A percentile compares a stretch with the other conserved stretches of the same genome.
These are phyloP conservation scores for Campoplex capitator DNA, from an alignment of 2,888 invertebrate genomes.

Conservation along the genomic window DNA sequence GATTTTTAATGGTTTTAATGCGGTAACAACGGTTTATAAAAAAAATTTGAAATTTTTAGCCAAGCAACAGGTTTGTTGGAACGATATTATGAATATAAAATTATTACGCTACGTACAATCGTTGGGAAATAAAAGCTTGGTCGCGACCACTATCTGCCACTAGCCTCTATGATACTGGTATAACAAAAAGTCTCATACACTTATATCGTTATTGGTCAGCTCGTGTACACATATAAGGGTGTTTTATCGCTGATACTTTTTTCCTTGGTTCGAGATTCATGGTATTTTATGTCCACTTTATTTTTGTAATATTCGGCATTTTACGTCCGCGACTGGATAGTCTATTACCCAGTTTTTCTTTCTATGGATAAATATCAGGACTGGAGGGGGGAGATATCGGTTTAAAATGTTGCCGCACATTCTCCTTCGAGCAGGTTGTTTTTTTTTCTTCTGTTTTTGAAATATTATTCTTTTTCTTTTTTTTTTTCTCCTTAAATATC, in stretches of 20 bases:
- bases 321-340: constrained; percentile 8
- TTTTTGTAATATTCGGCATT: constrained; percentile 42
- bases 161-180: neutral
- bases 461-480: constrained; percentile 18
- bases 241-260: constrained; percentile 46
- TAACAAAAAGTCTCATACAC: constrained; percentile 43
- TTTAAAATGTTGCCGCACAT: constrained; percentile 35
- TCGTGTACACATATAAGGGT: constrained; percentile 26
- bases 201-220: constrained; percentile 33
- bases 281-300: neutral
- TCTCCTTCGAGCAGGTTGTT: constrained; percentile 16
- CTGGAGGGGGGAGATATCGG: constrained; percentile 40
- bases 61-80: neutral
- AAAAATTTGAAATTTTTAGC: neutral
- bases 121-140: constrained; percentile 37
- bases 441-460: neutral
- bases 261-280: neutral
- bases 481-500: constrained; percentile 23
- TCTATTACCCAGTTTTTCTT: constrained; percentile 48
- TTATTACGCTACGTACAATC: constrained; percentile 42
- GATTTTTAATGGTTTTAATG: neutral
- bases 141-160: constrained; percentile 11
- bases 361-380: constrained; percentile 33
- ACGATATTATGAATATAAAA: constrained; percentile 28
- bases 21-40: neutral